Percentiles rank a stretch among this genome's conserved stretches.
phyloP scores from a whole-genome alignment of 2,888 invertebrate genomes.

The Drosophila nr. perissopoda region DNA sequence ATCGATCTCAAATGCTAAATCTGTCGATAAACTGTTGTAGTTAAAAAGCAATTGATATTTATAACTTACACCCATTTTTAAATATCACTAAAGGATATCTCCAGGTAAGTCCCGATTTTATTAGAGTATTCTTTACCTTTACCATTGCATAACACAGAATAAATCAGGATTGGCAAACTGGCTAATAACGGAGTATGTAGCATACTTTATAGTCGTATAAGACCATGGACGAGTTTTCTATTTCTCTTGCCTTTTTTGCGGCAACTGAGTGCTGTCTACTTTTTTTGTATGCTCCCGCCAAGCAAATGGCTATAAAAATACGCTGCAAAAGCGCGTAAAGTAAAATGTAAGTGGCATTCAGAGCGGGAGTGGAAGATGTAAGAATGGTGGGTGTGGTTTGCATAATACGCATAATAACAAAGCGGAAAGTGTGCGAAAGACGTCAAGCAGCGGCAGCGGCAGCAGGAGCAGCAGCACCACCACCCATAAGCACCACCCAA shows the following conservation, averaged over 20 bases:
- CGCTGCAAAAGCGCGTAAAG: slow-evolving; percentile 73
- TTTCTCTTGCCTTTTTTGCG: slow-evolving; percentile 9
- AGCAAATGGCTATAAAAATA: slow-evolving; percentile 65
- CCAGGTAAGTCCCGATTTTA: neutral
- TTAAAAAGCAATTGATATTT: neutral
- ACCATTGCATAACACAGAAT: neutral
- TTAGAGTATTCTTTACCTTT: neutral
- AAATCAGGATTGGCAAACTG: neutral
- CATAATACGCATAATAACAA: slow-evolving; percentile 80
- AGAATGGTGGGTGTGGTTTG: slow-evolving; percentile 50
- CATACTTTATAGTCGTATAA: slow-evolving; percentile 35
- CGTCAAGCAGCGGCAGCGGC: slow-evolving; percentile 50
- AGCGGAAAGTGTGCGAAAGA: slow-evolving; percentile 74
- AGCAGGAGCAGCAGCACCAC: slow-evolving; percentile 21
- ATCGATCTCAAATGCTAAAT: neutral
- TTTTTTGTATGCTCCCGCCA: slow-evolving; percentile 36
- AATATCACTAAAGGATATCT: neutral
- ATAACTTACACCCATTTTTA: neutral
- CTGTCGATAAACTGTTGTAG: neutral
- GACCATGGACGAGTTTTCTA: neutral
- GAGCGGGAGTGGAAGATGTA: slow-evolving; percentile 7
- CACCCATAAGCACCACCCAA: neutral
- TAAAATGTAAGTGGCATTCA: slow-evolving; percentile 74
- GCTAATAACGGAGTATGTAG: slow-evolving; percentile 20
- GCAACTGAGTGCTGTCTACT: slow-evolving; percentile 44